Evolutionary conservation across 1,140 invertebrate species (phyloP).

Genomic region (Latrodectus geometricus): DNA sequence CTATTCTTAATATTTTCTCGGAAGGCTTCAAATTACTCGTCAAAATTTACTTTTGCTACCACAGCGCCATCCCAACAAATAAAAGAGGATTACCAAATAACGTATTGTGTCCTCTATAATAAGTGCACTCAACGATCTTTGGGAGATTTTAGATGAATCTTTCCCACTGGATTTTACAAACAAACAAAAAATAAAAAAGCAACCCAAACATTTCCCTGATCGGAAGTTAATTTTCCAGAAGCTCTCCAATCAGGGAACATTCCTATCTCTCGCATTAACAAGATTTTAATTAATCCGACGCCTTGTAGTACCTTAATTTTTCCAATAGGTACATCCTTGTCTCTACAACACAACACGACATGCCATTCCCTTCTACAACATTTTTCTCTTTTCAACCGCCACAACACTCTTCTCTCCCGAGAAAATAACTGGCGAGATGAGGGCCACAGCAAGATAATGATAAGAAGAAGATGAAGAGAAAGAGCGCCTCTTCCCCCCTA

Average conservation of each 20-base stretch:
- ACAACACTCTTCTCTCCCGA: conserved; percentile 19
- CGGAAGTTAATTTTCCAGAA: too few species aligned
- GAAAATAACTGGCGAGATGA: conserved; percentile 30
- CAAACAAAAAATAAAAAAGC: too few species aligned
- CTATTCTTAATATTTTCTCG: too few species aligned
- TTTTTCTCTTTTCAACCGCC: conserved; percentile 18
- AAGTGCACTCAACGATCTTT: too few species aligned
- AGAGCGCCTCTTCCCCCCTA: background rate
- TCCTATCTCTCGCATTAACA: conserved; percentile 60
- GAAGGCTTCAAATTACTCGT: too few species aligned
- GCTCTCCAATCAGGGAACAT: conserved; percentile 10
- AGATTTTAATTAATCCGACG: conserved; percentile 60
- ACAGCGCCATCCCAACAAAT: too few species aligned
- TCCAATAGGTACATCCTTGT: conserved; percentile 56
- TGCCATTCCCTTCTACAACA: conserved; percentile 34
- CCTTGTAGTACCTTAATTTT: conserved; percentile 60
- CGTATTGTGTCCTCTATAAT: too few species aligned
- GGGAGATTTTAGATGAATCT: too few species aligned
- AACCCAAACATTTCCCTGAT: too few species aligned
- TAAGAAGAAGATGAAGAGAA: conserved; percentile 23
- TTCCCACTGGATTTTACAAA: too few species aligned
- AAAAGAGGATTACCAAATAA: too few species aligned
- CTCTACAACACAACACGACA: conserved; percentile 53
- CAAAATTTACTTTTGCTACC: too few species aligned
- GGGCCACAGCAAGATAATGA: conserved; percentile 29